These are phyloP conservation scores for Mystacides longicornis DNA, from an alignment of 2,888 invertebrate species.

Conservation along the genomic window DNA sequence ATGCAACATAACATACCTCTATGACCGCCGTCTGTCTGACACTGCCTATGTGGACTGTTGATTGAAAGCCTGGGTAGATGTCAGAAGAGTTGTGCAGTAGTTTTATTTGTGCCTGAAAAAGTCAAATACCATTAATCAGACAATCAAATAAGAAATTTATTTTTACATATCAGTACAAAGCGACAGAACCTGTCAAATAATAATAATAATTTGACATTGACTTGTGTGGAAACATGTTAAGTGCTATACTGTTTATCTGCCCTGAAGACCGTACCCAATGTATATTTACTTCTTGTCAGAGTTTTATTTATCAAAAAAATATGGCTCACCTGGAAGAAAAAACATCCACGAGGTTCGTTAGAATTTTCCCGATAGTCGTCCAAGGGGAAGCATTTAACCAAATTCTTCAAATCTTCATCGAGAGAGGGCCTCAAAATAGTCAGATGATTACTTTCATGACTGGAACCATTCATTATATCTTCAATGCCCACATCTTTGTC, in stretches of 20 bases:
- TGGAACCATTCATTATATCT: neutral
- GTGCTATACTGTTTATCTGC: too few species aligned
- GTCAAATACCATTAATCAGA: neutral
- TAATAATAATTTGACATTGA: too few species aligned
- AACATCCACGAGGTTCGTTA: slow-evolving; percentile 51
- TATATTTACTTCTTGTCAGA: too few species aligned
- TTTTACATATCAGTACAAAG: too few species aligned
- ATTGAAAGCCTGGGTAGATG: slow-evolving; percentile 78
- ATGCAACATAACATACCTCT: slow-evolving; percentile 42
- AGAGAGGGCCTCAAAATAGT: neutral
- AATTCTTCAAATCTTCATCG: neutral
- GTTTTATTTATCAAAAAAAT: too few species aligned
- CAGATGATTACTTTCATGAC: neutral
- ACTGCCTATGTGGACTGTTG: slow-evolving; percentile 92
- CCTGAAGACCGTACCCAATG: too few species aligned
- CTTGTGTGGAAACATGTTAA: too few species aligned
- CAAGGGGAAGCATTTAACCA: neutral
- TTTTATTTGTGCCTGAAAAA: slow-evolving; percentile 74
- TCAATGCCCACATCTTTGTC: neutral
- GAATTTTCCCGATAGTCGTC: slow-evolving; percentile 30
- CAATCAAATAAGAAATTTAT: too few species aligned
- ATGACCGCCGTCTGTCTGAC: slow-evolving; percentile 93
- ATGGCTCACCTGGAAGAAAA: slow-evolving; percentile 56
- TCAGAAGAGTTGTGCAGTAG: slow-evolving; percentile 83
- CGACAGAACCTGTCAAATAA: too few species aligned